These are phyloP conservation scores for Oophaga sylvatica DNA, from an alignment of 2,797 vertebrate species.

Conservation along the genomic window DNA sequence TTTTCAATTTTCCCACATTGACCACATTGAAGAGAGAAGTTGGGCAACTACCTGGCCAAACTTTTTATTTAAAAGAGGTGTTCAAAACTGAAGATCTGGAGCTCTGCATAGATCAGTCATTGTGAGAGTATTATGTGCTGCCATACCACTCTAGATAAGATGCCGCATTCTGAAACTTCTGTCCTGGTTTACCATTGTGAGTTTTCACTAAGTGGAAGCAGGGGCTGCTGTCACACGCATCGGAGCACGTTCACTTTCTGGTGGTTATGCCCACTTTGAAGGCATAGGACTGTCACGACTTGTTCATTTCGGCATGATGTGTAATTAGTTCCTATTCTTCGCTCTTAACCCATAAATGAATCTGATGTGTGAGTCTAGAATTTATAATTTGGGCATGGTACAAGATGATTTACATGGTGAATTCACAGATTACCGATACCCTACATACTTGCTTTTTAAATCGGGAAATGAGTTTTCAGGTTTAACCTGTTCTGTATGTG, in stretches of 20 bases:
- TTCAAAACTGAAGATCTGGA: no score
- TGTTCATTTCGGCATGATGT: neutral
- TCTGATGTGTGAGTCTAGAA: neutral
- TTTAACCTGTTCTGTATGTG: neutral
- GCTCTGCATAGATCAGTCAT: neutral
- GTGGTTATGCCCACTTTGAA: neutral
- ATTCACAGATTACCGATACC: neutral
- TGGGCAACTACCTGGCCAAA: no score
- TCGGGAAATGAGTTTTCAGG: neutral
- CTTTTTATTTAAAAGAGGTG: no score
- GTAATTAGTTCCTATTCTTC: neutral
- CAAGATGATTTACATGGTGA: neutral
- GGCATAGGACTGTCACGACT: neutral
- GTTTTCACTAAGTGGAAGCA: neutral
- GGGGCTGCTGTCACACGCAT: neutral
- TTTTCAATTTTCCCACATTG: no score
- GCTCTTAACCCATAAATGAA: neutral
- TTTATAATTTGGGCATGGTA: neutral
- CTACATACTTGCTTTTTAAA: neutral
- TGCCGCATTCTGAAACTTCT: neutral
- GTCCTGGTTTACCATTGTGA: neutral
- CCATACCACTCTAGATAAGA: neutral
- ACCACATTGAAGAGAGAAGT: no score
- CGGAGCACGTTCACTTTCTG: neutral
- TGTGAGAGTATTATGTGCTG: neutral